A percentile compares a stretch with the other conserved stretches of the same genome.
Conservation (phyloP, 1,140 invertebrate species). For the Neelides sp. region DNA sequence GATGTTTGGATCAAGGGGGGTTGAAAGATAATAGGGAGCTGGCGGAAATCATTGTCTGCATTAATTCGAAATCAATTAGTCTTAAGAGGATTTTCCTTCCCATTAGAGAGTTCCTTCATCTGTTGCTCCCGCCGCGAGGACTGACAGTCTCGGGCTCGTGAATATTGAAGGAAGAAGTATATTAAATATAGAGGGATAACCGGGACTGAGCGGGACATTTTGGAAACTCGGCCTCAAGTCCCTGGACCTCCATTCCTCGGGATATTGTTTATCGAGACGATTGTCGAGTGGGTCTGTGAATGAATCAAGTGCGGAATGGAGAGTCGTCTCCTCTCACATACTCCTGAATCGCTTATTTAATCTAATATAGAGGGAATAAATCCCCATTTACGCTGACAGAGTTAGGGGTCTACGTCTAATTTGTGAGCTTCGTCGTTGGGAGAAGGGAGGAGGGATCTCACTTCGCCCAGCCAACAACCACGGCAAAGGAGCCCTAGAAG, state of each 20-base stretch:
- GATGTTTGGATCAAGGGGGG: background rate
- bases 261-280: background rate
- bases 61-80: slow-evolving; percentile 24
- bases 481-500: too few species aligned
- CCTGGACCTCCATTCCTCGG: slow-evolving; percentile 2
- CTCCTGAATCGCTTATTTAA: slow-evolving; percentile 29
- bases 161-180: too few species aligned
- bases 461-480: too few species aligned
- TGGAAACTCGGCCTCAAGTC: too few species aligned
- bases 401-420: slow-evolving; percentile 27
- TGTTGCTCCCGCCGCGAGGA: slow-evolving; percentile 10
- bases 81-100: slow-evolving; percentile 19
- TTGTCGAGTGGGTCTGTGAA: background rate
- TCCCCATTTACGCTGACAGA: slow-evolving; percentile 32
- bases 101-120: slow-evolving; percentile 7
- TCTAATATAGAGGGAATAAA: slow-evolving; percentile 31
- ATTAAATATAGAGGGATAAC: too few species aligned
- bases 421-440: slow-evolving; percentile 24
- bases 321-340: background rate
- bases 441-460: too few species aligned
- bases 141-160: too few species aligned
- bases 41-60: slow-evolving; percentile 19
- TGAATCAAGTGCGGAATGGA: background rate
- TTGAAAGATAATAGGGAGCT: background rate
- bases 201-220: too few species aligned